Base-by-base conservation (phyloP, 2,888 invertebrate species). In the Tipula vernalis region DNA sequence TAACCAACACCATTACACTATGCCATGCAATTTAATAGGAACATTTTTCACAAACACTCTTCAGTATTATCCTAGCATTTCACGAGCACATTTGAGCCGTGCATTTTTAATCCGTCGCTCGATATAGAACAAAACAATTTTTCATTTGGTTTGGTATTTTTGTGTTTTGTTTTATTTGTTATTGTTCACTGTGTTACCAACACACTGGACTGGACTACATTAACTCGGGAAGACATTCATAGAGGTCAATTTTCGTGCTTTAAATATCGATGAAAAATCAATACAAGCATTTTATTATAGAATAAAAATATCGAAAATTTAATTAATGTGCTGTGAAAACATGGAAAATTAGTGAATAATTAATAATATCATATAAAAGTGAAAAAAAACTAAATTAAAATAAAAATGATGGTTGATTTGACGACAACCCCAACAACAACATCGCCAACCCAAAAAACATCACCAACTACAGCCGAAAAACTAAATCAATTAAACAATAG, bases 371-470 rank as follows among this genome's bases (percentile, higher is more conserved):
- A 28, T 28, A 12, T 8, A 71, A 71, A 71, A 71, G 71, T 71
- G 71, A 51, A 51, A 51, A 28, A 28, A 28, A 28, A 28, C 0
- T 28, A 28, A 47, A 18, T 57, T 1, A 28, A 28, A 28, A 28
- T 28, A 28, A 85, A 42, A 42, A 85, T 85, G 85, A 85, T 85
- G 85, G 42, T 85, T 42, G 85, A 85, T 85, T 85, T 85, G 85
- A 42, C 42, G 42, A 84, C 84, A 6, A 13, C 83, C 28, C 8
- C 5, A 36, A 51, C 51, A 51, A 15, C 51, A 51, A 51, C 71
- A 28, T 71, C 71, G 71, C 71, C 71, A 71, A 28, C 10, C 28
- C 71, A 71, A 51, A 51, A 51, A 15, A 51, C 51, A 5, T 51
- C 51, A 18, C 51, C 15, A 71, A 28, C 71, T 28, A 71, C 28